Conservation (phyloP, 2,797 vertebrate genomes). For the Choloepus didactylus region DNA sequence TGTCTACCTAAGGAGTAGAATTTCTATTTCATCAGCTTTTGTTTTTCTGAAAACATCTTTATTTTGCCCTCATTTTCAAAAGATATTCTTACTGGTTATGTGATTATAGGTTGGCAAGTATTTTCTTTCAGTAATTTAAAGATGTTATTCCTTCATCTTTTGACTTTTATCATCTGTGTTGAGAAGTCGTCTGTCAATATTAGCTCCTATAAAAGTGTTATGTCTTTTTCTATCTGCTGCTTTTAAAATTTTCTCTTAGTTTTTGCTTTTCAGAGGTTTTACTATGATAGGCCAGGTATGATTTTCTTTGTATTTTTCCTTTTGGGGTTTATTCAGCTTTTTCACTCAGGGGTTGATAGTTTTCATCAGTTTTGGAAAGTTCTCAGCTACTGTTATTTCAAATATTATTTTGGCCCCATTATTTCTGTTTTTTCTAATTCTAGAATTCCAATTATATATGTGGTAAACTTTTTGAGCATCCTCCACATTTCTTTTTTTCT, state of each 20-base stretch:
- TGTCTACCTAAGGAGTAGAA: neutral
- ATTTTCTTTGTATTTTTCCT: neutral
- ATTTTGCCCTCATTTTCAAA: slow-evolving; percentile 3
- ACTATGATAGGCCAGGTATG: neutral
- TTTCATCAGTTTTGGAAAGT: neutral
- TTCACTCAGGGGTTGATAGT: neutral
- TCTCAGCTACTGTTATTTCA: neutral
- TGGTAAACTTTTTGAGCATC: neutral
- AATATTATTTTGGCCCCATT: neutral
- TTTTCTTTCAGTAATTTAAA: neutral
- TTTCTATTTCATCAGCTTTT: neutral
- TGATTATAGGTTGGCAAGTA: neutral
- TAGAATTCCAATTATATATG: neutral
- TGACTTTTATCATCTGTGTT: neutral
- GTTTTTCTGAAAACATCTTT: neutral
- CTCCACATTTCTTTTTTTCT: neutral
- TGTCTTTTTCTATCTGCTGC: neutral
- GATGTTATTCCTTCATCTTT: neutral
- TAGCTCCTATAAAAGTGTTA: neutral
- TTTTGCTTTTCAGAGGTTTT: neutral
- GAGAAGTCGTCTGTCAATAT: neutral
- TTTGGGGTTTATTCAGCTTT: neutral
- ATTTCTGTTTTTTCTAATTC: neutral
- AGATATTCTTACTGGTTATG: neutral
- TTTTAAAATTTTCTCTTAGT: neutral